Base-by-base conservation (phyloP, 2,113 vertebrate genomes). In the Camelus bactrianus region DNA sequence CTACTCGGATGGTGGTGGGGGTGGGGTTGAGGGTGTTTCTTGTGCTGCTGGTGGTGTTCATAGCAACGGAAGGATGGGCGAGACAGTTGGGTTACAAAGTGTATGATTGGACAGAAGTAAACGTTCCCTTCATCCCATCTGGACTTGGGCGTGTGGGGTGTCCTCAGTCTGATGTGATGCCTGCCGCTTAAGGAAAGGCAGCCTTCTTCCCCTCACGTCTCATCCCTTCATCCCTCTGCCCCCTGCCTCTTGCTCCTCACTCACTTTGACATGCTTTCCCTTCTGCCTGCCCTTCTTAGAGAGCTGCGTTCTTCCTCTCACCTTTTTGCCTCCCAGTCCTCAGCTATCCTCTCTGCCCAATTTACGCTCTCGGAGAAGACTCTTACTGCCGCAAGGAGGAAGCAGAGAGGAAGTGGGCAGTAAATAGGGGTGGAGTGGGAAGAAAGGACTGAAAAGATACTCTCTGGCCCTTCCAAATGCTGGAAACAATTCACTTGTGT, bases 1-100 rank as follows among this genome's bases (percentile, higher is more conserved):
- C 46, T 35, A 2, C 20, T 0, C 10, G 15, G 3, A 0, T 42
- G 5, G 75, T 52, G 9, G 6, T 10, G 19, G 52, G 13, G 26
- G 4, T 60, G 67, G 12, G 67, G 12, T n/a, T 22, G 8, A 35
- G 26, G 8, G 42, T 82, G 35, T 10, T 38, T 60, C 6, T 42
- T 48, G n/a, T 83, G 12, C 17, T 26, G 19, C 8, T 13, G 22
- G 12, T 73, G 32, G 54, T 24, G 81, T 65, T 56, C 28, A 5
- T 8, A 19, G 35, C 26, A 2, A 35, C 24, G 58, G 35, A 28
- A 30, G 14, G 19, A 8, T 72, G 75, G 80, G 9, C 15, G 81
- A 60, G 62, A 32, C 16, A 17, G 58, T 24, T 12, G n/a, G 24
- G 54, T 30, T 67, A n/a, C 32, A 82, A 26, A 46, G 24, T 38